Evolutionary conservation across 2,888 invertebrate species (phyloP).

Genomic region (Helicoverpa assulta): DNA sequence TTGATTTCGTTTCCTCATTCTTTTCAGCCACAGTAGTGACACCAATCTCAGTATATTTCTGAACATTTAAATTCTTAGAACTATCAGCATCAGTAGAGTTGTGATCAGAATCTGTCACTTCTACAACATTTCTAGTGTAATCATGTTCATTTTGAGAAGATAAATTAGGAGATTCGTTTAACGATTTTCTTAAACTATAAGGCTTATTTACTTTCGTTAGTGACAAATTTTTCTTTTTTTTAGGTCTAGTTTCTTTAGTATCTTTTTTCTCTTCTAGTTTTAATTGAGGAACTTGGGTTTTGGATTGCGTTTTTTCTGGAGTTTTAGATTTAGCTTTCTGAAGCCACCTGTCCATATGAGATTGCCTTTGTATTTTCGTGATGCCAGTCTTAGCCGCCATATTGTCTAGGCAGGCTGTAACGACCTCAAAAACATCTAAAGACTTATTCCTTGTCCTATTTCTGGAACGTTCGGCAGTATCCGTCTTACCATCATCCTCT

Average conservation of each 20-base stretch:
- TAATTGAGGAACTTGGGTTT: conserved; percentile 56
- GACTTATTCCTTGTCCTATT: conserved; percentile 77
- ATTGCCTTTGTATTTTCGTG: conserved; percentile 86
- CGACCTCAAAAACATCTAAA: conserved; percentile 85
- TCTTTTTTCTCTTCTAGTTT: conserved; percentile 54
- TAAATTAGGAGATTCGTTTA: conserved; percentile 72
- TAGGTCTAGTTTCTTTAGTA: conserved; percentile 54
- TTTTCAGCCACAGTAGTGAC: conserved; percentile 30
- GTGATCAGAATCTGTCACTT: conserved; percentile 38
- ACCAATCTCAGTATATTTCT: conserved; percentile 16
- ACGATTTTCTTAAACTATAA: conserved; percentile 72
- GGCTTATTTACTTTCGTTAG: conserved; percentile 63
- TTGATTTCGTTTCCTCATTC: conserved; percentile 17
- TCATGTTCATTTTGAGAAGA: conserved; percentile 74
- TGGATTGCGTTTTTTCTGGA: conserved; percentile 80
- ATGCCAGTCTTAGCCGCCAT: conserved; percentile 88
- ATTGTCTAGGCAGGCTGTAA: conserved; percentile 86
- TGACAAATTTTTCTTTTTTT: conserved; percentile 65
- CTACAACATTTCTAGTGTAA: conserved; percentile 62
- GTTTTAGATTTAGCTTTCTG: conserved; percentile 88
- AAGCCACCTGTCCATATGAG: conserved; percentile 88
- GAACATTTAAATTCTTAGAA: conserved; percentile 24
- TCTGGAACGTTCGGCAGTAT: conserved; percentile 73
- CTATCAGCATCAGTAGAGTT: conserved; percentile 47
- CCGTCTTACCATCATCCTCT: conserved; percentile 79